Base-by-base conservation (phyloP, 2,113 vertebrate genomes). In the Gobiocypris rarus region DNA sequence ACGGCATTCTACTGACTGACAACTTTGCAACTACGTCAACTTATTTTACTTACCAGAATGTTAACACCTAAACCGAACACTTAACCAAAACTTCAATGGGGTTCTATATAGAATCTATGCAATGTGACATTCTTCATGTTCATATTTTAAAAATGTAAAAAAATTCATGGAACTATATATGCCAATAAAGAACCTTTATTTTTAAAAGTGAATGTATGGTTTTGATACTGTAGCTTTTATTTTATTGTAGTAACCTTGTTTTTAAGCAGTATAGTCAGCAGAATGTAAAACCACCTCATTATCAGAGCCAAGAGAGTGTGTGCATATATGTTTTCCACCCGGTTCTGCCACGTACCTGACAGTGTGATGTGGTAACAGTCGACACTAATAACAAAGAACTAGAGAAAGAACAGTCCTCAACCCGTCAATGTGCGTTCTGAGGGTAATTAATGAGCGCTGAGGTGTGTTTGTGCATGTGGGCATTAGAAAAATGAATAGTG, bases 181-280 rank as follows among this genome's bases (percentile, higher is more conserved):
- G 50, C 1, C 50, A 19, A 54, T 19, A 54, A 7, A 54, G 50
- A 54, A 17, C 17, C 15, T 54, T 54, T 19, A 54, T 54, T 19
- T 52, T 22, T 19, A 54, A 54, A 7, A 22, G 17, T 22, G 9
- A 4, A 1, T 67, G 15, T 38, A 69, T 38, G 31, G 9, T 69
- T 38, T 69, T 10, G 17, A 69, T 10, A 38, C 5, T 38, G 6
- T 38, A 38, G 7, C 9, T 69, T 69, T 17, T 22, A 11, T 26
- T 26, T 10, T 69, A 63, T 69, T 19, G 9, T 38, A 22, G 52
- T 10, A 10, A 38, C 19, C 3, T 5, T 28, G 34, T 24, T n/a
- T 74, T 74, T 74, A 74, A 69, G 65, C 65, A 38, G 31, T 31
- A 34, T 38, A 38, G 65, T 69, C 65, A 69, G 65, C 65, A 69